These are phyloP conservation scores for Copidosoma aretas DNA, from an alignment of 2,888 invertebrate genomes.

Conservation along the genomic window DNA sequence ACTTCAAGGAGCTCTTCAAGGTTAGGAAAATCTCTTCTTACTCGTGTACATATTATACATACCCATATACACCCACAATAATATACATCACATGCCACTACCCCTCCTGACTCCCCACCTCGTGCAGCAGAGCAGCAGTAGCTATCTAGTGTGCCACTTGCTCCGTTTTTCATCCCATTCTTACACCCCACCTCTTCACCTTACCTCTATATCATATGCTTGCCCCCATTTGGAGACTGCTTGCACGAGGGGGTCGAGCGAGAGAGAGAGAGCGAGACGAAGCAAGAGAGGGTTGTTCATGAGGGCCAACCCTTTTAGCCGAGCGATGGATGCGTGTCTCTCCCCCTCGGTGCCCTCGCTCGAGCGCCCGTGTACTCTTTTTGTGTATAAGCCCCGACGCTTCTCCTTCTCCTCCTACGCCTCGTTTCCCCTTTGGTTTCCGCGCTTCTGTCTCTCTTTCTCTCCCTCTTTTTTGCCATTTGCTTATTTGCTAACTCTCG, in stretches of 20 bases:
- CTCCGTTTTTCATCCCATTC: background rate
- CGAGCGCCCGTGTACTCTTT: background rate
- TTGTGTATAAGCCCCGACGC: conserved; percentile 17
- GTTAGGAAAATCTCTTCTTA: conserved; percentile 68
- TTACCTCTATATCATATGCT: background rate
- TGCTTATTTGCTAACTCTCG: too few species aligned
- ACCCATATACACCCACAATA: too few species aligned
- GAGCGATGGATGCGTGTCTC: background rate
- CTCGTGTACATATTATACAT: too few species aligned
- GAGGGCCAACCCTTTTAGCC: background rate
- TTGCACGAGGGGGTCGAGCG: too few species aligned
- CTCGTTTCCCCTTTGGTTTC: conserved; percentile 34
- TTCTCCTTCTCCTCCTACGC: conserved; percentile 29
- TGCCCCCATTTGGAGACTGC: too few species aligned
- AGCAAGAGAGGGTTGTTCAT: background rate
- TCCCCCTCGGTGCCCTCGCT: conserved; percentile 10
- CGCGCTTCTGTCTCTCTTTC: conserved; percentile 33
- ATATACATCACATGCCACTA: too few species aligned
- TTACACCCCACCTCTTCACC: background rate
- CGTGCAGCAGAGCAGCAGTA: too few species aligned
- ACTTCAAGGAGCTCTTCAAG: conserved; percentile 86
- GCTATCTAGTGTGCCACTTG: background rate
- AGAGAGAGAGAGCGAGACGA: conserved; percentile 13
- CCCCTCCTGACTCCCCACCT: too few species aligned
- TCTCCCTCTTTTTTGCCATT: conserved; percentile 16